Base-by-base conservation (phyloP, 35 echinoderm and acorn worm genomes). In the Nesometra sesokonis region DNA sequence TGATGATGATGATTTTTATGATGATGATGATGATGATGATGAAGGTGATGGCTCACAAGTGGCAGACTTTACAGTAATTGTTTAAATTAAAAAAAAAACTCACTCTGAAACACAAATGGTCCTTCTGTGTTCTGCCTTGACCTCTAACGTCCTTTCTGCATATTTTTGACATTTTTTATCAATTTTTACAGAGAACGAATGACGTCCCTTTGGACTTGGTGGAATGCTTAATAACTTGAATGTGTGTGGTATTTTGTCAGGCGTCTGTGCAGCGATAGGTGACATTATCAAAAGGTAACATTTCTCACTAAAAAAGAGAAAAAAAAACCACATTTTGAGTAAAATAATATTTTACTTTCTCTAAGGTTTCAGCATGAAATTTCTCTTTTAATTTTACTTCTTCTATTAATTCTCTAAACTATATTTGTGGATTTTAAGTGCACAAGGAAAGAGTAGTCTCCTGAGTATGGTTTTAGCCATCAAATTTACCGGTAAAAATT, bases 141-240 rank as follows among this genome's bases (percentile, higher is more conserved):
- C 2, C 9, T 67, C 52, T 27, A 27, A 1, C 23, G 52, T 19
- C 23, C 23, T 67, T 27, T 67, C 52, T 67, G 52, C 52, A 5
- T 46, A 36, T 47, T 76, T 30, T 35, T 85, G 91, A 35, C 47
- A 52, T 76, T 82, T 37, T n/a, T 84, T 89, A 32, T 97, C 84
- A n/a, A 97, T 85, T 36, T 90, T 82, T 17, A 97, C 83, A 0
- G 87, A 93, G 84, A 97, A 91, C 33, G 86, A 91, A 81, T 93
- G 93, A 78, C 93, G 86, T 5, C 95, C 95, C 8, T 97, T 92
- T 32, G 95, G 95, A 0, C 91, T 93, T 0, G 95, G 89, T 38
- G 95, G 95, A 78, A 97, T 97, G 19, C 43, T 97, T 13, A 97
- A 36, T 38, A 93, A 87, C 79, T 97, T 92, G 11, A 97, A 92